phyloP scores from a whole-genome alignment of 2,888 invertebrate genomes.

The Colletes collaris region DNA sequence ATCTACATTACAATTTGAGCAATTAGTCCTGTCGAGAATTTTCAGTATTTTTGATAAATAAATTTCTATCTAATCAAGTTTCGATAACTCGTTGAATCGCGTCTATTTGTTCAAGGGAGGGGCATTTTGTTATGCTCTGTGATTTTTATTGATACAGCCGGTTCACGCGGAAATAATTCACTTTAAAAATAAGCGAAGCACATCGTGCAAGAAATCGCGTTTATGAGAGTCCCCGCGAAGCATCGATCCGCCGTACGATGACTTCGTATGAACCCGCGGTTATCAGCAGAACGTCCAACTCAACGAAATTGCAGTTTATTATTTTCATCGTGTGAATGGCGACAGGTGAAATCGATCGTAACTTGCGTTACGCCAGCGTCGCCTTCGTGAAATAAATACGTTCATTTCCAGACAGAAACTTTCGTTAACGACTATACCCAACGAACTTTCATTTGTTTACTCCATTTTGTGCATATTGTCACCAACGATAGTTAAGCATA shows the following conservation, averaged over 20 bases:
- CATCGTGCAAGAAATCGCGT: not conserved
- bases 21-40: no score
- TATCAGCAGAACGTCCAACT: constrained; percentile 23
- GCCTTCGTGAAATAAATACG: constrained; percentile 17
- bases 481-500: no score
- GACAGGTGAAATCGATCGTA: constrained; percentile 50
- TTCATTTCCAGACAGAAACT: constrained; percentile 9
- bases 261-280: constrained; percentile 6
- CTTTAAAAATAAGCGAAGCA: constrained; percentile 6
- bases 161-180: not conserved
- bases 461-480: no score
- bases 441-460: no score
- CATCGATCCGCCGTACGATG: constrained; percentile 6
- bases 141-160: constrained; percentile 2
- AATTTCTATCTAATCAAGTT: not conserved
- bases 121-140: not conserved
- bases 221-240: not conserved
- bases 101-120: not conserved
- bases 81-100: not conserved
- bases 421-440: not conserved
- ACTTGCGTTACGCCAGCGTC: constrained; percentile 33
- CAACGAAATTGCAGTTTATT: constrained; percentile 41
- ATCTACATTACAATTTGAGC: no score
- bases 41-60: no score
- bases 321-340: constrained; percentile 43